Percentiles rank a stretch among this genome's conserved stretches.
phyloP scores from a whole-genome alignment of 2,797 vertebrate species.

The Okamejei kenojei region DNA sequence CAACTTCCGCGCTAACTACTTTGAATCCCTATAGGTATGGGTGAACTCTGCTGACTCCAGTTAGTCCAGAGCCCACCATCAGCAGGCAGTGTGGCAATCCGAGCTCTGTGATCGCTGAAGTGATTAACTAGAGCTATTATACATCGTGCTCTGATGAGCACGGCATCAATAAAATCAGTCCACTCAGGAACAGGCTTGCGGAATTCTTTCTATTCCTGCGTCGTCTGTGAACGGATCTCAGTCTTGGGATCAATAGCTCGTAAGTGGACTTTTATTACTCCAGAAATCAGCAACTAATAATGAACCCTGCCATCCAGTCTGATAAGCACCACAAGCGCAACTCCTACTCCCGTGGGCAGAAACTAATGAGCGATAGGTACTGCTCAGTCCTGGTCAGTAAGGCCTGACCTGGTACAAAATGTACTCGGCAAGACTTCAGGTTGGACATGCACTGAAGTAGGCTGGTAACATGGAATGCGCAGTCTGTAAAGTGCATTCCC shows the following conservation, averaged over 20 bases:
- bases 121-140: conserved; percentile 1
- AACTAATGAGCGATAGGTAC: neutral
- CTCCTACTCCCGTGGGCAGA: neutral
- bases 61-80: neutral
- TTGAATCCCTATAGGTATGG: neutral
- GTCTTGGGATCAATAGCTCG: neutral
- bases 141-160: neutral
- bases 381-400: neutral
- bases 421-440: neutral
- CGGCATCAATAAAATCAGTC: neutral
- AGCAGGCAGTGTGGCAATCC: neutral
- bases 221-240: neutral
- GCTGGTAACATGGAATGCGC: neutral
- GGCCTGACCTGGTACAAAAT: neutral
- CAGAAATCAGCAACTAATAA: neutral
- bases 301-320: neutral
- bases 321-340: no score
- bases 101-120: neutral
- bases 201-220: neutral
- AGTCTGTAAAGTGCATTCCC: neutral
- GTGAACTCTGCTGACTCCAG: neutral
- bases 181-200: neutral
- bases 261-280: neutral
- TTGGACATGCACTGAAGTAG: neutral
- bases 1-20: neutral